Evolutionary conservation across 2,797 vertebrate species (phyloP), one percentile per base, ranked within the genome.

Genomic region (Eulemur coronatus): DNA sequence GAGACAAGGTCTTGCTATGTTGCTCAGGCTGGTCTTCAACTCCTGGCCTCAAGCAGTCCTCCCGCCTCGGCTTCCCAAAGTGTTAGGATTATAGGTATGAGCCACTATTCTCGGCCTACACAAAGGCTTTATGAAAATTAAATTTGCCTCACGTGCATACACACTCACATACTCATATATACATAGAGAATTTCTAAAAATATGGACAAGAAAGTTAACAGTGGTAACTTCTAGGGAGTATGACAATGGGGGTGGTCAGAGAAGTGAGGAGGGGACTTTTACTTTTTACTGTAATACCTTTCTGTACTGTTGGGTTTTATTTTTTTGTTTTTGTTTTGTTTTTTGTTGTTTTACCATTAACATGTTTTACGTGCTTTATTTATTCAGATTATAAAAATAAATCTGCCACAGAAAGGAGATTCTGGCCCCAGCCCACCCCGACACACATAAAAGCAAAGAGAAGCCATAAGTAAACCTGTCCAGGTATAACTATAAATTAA

Each of bases 361-460:
- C 52, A 67, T 73, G 46, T 63, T 94, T 97, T 91, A 96, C 67
- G 65, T 80, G 57, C 69, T 95, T 93, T 89, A 92, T 79, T 69
- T 96, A 95, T 93, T 96, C 69, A 76, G 76, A 94, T 89, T 81
- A 70, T 80, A 93, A 95, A 96, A 96, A 97, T 96, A 96, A 97
- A 95, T 91, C 85, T 89, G 87, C 70, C 50, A 79, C n/a, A 91
- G 80, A 97, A 95, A 89, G 63, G 43, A 96, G 93, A 94, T 41
- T 95, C 75, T 89, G 79, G 91, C 75, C 86, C 84, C 79, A 93
- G 82, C 38, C 88, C 78, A 96, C 75, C 90, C 91, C 81, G 89
- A 69, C 92, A 84, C 86, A 95, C 91, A 97, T 57, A 92, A 88
- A 97, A 92, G 93, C 87, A 88, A 84, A 96, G 35, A 96, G 94